A percentile compares a stretch with the other conserved stretches of the same genome.
These are phyloP conservation scores for Diadema setosum DNA, from an alignment of 35 echinoderm and acorn worm species.

Conservation along the genomic window DNA sequence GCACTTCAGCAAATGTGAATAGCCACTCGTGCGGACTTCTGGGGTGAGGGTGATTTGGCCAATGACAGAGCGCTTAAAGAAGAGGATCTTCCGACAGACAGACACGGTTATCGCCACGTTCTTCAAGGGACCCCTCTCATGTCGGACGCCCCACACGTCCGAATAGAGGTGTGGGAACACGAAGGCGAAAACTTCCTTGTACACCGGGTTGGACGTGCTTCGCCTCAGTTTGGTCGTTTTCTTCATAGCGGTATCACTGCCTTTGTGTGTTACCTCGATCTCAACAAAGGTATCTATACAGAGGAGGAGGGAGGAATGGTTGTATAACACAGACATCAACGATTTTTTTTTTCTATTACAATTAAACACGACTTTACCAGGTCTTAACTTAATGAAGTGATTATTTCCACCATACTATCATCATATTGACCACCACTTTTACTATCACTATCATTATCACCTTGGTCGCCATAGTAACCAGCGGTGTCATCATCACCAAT, in stretches of 20 bases:
- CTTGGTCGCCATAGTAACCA: too few relatives aligned
- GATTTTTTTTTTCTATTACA: too few relatives aligned
- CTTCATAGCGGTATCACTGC: neutral
- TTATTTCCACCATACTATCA: too few relatives aligned
- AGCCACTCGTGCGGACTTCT: neutral
- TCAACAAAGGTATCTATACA: neutral
- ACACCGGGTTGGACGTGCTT: neutral
- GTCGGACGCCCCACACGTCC: neutral
- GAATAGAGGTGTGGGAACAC: neutral
- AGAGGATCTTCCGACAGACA: neutral
- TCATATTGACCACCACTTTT: too few relatives aligned
- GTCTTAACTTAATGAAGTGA: too few relatives aligned
- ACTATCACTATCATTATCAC: too few relatives aligned
- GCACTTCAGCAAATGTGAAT: neutral
- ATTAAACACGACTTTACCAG: too few relatives aligned
- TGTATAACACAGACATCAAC: too few relatives aligned
- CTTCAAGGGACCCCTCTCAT: neutral
- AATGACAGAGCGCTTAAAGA: neutral
- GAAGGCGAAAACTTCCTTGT: neutral
- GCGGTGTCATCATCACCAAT: too few relatives aligned
- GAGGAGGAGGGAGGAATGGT: too few relatives aligned
- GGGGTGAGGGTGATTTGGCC: neutral
- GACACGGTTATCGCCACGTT: neutral
- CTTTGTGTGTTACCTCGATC: neutral
- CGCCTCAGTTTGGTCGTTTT: neutral